These are phyloP conservation scores for Paracentrotus lividus DNA, from an alignment of 53 echinoderm and acorn worm species.

Conservation along the genomic window DNA sequence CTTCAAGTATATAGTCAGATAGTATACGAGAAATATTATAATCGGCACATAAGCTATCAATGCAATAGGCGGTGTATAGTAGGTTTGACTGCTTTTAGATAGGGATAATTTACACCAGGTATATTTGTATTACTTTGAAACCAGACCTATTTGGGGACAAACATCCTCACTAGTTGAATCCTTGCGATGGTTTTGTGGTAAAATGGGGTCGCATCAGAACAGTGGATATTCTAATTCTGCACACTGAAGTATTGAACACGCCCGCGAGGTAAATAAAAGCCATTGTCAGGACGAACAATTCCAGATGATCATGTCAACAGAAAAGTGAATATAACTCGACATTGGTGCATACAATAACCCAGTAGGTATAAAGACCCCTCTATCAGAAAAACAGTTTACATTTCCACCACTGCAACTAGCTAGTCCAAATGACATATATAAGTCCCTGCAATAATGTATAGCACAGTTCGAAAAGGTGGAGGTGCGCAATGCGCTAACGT, in stretches of 20 bases:
- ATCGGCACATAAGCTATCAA: no score
- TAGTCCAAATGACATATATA: no score
- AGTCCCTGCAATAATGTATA: background rate
- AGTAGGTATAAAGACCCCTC: background rate
- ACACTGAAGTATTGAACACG: background rate
- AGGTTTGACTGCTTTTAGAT: no score
- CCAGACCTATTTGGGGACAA: background rate
- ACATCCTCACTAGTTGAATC: constrained; percentile 1
- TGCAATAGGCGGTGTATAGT: background rate
- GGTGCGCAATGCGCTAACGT: background rate
- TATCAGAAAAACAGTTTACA: background rate
- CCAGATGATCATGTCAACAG: constrained; percentile 37
- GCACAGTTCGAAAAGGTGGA: background rate
- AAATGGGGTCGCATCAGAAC: constrained; percentile 27
- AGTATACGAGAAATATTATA: no score
- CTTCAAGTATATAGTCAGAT: no score
- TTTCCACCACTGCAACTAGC: background rate
- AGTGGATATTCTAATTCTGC: constrained; percentile 11
- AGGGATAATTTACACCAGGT: no score
- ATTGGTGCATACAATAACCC: background rate
- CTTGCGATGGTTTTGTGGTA: background rate
- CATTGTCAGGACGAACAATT: background rate
- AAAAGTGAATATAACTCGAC: background rate
- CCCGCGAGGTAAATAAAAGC: constrained; percentile 26
- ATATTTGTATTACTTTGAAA: background rate